phyloP scores from a whole-genome alignment of 2,888 invertebrate species.

The Abrostola tripartita region DNA sequence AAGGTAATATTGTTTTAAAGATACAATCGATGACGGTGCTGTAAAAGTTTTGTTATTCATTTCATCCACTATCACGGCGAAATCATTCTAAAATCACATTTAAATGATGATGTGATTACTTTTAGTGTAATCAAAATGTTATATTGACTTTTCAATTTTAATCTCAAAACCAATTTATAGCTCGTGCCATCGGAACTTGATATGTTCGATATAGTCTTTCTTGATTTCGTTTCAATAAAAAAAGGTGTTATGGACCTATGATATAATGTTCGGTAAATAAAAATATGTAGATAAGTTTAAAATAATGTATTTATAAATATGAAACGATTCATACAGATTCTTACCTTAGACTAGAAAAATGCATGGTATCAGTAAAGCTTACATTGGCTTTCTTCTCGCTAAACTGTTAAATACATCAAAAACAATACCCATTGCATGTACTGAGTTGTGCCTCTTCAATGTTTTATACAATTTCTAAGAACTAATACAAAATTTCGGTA shows the following conservation, averaged over 20 bases:
- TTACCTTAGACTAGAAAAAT: conserved; percentile 62
- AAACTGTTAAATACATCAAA: conserved; percentile 8
- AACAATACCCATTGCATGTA: conserved; percentile 21
- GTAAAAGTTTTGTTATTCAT: too few species aligned
- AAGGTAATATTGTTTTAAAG: too few species aligned
- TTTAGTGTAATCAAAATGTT: too few species aligned
- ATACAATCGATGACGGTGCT: too few species aligned
- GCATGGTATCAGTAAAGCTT: conserved; percentile 23
- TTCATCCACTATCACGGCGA: too few species aligned
- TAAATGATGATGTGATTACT: too few species aligned
- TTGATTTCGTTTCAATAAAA: background rate
- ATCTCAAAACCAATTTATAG: too few species aligned
- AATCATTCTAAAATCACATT: too few species aligned
- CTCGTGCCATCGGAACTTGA: too few species aligned
- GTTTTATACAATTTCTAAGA: conserved; percentile 23
- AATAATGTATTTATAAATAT: conserved; percentile 56
- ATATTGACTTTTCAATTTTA: too few species aligned
- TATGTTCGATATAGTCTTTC: too few species aligned
- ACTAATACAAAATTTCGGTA: conserved; percentile 8
- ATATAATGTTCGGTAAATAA: conserved; percentile 22
- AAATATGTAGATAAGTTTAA: conserved; percentile 14
- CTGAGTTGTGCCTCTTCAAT: conserved; percentile 18
- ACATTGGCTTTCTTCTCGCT: conserved; percentile 12
- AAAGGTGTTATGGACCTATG: background rate
- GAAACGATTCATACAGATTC: conserved; percentile 59